These are phyloP conservation scores for Sclerodermus sp. DNA, from an alignment of 2,888 invertebrate species.

Conservation along the genomic window DNA sequence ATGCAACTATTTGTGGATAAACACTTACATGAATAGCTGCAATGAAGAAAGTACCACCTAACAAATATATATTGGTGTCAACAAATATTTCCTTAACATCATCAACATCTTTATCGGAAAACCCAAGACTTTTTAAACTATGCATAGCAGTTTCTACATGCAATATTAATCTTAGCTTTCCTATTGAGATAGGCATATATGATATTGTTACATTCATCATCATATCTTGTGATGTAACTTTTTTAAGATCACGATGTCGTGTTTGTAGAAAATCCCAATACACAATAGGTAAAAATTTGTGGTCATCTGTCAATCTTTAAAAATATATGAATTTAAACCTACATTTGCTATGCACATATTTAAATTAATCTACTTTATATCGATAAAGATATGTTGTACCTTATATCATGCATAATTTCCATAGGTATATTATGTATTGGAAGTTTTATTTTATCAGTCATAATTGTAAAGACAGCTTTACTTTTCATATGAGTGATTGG, in stretches of 20 bases:
- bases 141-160: constrained; percentile 77
- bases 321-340: too few relatives aligned
- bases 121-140: constrained; percentile 75
- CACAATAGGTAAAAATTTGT: constrained; percentile 79
- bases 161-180: constrained; percentile 74
- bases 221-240: constrained; percentile 64
- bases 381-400: constrained; percentile 50
- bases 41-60: constrained; percentile 87
- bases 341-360: too few relatives aligned
- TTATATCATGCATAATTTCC: constrained; percentile 67
- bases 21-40: constrained; percentile 88
- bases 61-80: constrained; percentile 90
- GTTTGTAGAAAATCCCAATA: constrained; percentile 83
- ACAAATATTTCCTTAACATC: constrained; percentile 96
- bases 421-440: constrained; percentile 69
- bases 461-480: constrained; percentile 72
- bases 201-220: constrained; percentile 69
- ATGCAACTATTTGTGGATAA: constrained; percentile 1
- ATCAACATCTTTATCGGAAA: constrained; percentile 91
- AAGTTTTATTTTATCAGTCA: constrained; percentile 72
- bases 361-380: constrained; percentile 5
- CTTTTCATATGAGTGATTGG: constrained; percentile 79
- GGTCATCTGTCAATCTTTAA: constrained; percentile 27
- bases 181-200: constrained; percentile 77
- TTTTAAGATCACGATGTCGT: constrained; percentile 73